Evolutionary conservation across 2,888 invertebrate species (phyloP), one percentile per base, ranked within the genome.

Genomic region (Elysia crispata): DNA sequence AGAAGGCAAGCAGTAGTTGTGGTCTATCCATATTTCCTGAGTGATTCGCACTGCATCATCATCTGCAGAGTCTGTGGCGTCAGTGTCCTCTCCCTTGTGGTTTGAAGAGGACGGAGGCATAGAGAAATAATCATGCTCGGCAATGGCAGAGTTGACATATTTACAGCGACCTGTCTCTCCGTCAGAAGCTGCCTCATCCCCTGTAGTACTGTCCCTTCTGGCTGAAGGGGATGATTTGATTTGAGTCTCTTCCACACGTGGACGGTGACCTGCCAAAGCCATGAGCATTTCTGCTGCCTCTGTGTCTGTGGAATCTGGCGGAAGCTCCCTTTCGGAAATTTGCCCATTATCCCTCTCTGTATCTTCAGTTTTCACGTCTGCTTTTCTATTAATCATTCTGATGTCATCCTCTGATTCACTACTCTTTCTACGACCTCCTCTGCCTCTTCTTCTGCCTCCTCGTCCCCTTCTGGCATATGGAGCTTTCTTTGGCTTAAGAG

Each of bases 91-190:
- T 62, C 54, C 67, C 6, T 80, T 50, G 11, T 41, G 11, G 5
- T 41, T 41, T 41, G 41, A 41, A 41, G 41, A 41, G 41, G 41
- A 41, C 11, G 85, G 85, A 0, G 87, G 88, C 64, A 85, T 83
- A 1, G 88, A 88, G 81, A 89, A 90, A 83, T 91, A 91, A 75
- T 90, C 90, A 85, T 91, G 91, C 79, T 91, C 91, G 0, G 88
- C 87, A 28, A 89, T 86, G 72, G 83, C 84, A 30, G 81, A 83
- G 33, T 82, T 84, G 15, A 83, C 54, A 25, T 83, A 80, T 28
- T 81, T 81, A 20, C 78, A 78, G n/a, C 72, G 67, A 8, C 83
- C 81, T 69, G 76, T 77, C 25, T 78, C 83, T 20, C 79, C 82
- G 28, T 76, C 79, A 8, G 79, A 79, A n/a, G 77, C 67, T 8